These are phyloP conservation scores for Xerus rutilus DNA, from an alignment of 2,797 vertebrate genomes.

Conservation along the genomic window DNA sequence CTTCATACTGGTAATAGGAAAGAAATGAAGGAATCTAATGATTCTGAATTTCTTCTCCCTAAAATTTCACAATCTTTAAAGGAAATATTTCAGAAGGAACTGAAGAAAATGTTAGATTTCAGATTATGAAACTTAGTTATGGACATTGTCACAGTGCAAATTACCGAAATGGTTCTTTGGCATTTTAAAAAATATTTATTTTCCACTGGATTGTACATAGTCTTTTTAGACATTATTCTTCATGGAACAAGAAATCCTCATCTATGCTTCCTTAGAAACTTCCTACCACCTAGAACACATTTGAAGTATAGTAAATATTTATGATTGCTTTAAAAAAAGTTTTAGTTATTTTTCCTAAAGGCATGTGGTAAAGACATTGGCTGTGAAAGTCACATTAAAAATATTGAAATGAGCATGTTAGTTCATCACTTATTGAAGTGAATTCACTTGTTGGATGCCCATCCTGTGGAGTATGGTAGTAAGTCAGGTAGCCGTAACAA, in stretches of 20 bases:
- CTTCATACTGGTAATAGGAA: neutral
- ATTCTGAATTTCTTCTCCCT: constrained; percentile 17
- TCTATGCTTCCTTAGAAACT: neutral
- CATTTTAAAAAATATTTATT: constrained; percentile 9
- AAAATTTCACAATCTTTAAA: constrained; percentile 19
- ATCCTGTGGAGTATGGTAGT: neutral
- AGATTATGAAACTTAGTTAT: constrained; percentile 38
- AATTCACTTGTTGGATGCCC: neutral
- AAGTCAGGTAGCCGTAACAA: neutral
- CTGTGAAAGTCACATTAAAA: neutral
- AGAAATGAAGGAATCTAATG: constrained; percentile 23
- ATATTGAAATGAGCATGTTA: neutral
- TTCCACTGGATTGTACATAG: neutral
- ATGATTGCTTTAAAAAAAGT: neutral
- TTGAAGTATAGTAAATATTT: neutral
- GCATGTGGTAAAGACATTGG: neutral
- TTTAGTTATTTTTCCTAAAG: neutral
- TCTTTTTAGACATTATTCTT: neutral
- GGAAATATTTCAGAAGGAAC: neutral
- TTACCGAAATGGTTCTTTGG: neutral
- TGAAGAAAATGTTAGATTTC: constrained; percentile 35
- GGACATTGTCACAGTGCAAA: neutral
- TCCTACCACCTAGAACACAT: neutral
- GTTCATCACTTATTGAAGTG: no score
- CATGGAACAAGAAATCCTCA: neutral